Percentiles rank a stretch among this genome's conserved stretches.
Conservation (phyloP, 2,797 vertebrate genomes). For the Myotis findleyi region DNA sequence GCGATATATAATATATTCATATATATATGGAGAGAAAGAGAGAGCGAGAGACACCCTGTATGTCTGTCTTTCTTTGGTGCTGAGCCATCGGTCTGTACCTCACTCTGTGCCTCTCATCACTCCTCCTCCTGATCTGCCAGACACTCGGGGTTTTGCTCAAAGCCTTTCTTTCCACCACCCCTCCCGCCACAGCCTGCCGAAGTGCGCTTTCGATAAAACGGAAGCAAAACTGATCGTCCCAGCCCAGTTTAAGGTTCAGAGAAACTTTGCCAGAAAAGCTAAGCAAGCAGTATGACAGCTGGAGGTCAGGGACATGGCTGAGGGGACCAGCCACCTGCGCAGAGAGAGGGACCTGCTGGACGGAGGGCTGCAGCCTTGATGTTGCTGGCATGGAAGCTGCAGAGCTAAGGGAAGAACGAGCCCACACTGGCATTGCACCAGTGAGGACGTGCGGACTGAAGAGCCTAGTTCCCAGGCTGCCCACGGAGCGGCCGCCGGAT, state of each 20-base stretch:
- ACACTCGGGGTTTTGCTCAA: not conserved
- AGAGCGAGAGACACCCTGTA: not conserved
- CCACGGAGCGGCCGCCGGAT: too few relatives aligned
- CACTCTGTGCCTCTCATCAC: not conserved
- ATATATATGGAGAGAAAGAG: not conserved
- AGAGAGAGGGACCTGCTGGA: not conserved
- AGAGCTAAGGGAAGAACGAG: not conserved
- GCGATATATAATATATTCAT: too few relatives aligned
- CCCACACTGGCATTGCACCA: not conserved
- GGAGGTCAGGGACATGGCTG: not conserved
- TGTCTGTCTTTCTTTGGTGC: not conserved
- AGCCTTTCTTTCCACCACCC: not conserved
- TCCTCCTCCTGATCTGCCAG: not conserved
- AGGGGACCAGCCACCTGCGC: not conserved
- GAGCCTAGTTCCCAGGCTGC: rapidly evolving
- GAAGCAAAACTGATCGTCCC: not conserved
- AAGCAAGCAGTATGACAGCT: not conserved
- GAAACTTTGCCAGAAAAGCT: not conserved
- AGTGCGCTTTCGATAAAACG: not conserved
- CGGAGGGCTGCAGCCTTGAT: not conserved
- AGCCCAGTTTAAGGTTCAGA: not conserved
- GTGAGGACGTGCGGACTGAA: rapidly evolving
- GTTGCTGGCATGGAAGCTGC: not conserved
- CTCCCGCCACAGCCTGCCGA: not conserved
- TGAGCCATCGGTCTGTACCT: not conserved